Conservation (phyloP, 2,888 invertebrate species). For the Creontiades dilutus region DNA sequence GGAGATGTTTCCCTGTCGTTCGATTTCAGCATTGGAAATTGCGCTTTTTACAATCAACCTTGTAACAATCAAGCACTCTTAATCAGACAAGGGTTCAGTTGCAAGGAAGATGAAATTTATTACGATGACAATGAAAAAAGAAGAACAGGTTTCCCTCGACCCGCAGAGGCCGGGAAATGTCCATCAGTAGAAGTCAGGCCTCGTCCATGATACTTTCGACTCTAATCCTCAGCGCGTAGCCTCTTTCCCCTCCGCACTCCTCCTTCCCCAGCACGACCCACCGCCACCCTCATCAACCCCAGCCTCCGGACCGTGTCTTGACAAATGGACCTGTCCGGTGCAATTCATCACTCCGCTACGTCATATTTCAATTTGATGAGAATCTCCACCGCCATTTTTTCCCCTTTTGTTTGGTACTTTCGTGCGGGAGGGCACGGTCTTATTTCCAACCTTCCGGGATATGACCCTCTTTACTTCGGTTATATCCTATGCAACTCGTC, state of each 20-base stretch:
- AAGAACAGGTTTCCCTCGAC: background rate
- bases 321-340: conserved; percentile 69
- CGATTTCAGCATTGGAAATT: too few relatives aligned
- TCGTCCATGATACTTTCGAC: background rate
- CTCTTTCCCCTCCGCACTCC: background rate
- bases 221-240: background rate
- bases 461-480: background rate
- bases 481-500: background rate
- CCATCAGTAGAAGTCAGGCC: background rate
- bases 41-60: too few relatives aligned
- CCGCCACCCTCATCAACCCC: background rate
- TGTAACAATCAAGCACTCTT: too few relatives aligned
- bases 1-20: too few relatives aligned
- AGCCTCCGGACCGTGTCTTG: conserved; percentile 50
- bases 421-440: background rate
- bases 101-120: too few relatives aligned
- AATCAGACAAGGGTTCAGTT: too few relatives aligned
- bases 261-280: background rate
- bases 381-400: conserved; percentile 66
- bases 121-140: too few relatives aligned
- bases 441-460: conserved; percentile 12
- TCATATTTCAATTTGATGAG: conserved; percentile 72
- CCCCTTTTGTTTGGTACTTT: background rate
- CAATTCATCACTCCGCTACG: conserved; percentile 69
- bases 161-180: background rate